phyloP scores from a whole-genome alignment of 1,140 invertebrate species.

The Sipha flava region DNA sequence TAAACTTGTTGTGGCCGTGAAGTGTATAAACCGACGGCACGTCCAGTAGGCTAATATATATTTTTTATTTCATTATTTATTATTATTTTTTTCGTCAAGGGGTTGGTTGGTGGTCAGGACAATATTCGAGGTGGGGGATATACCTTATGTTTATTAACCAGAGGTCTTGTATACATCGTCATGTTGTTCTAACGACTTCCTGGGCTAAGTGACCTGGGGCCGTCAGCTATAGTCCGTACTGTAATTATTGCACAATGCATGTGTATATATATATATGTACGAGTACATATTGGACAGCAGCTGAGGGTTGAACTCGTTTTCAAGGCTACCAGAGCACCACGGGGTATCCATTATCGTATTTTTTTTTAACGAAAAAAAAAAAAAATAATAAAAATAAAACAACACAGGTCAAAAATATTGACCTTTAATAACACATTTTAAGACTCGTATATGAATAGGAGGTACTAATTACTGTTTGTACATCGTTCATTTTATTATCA shows the following conservation, averaged over 20 bases:
- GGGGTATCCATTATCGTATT: background rate
- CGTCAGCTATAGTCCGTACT: background rate
- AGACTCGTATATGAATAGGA: too few relatives aligned
- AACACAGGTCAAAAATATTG: background rate
- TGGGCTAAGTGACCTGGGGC: conserved; percentile 27
- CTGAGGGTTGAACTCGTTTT: conserved; percentile 32
- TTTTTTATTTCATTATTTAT: background rate
- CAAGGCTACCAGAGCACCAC: background rate
- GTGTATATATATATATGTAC: too few relatives aligned
- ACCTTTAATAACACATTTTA: background rate
- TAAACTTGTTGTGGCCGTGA: background rate
- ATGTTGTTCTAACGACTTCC: conserved; percentile 27
- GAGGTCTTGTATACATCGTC: background rate
- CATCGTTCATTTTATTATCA: too few relatives aligned
- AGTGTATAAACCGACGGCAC: background rate
- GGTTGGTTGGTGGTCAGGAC: conserved; percentile 7
- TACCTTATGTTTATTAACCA: conserved; percentile 6
- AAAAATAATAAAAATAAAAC: background rate
- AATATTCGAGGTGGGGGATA: background rate
- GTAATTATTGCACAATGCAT: conserved; percentile 26
- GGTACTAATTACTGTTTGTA: too few relatives aligned
- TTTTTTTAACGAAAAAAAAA: too few relatives aligned
- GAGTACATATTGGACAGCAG: conserved; percentile 25
- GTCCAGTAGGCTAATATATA: background rate
- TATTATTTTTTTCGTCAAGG: background rate